Base-by-base conservation (phyloP, 1,140 invertebrate genomes). In the Megathymus violae region DNA sequence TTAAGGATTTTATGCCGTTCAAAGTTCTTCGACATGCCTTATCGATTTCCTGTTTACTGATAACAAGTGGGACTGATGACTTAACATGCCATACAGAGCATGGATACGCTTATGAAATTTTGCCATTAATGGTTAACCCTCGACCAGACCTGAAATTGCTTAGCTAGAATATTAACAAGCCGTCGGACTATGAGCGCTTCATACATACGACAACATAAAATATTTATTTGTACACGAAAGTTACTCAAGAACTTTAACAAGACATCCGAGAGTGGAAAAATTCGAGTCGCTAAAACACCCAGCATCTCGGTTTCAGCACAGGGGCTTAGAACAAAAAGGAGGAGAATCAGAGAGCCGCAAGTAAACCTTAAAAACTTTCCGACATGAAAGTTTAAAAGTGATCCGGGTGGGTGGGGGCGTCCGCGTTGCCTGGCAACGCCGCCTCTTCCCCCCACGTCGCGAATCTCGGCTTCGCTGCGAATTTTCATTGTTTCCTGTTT, bases 381-480 rank as follows among this genome's bases (percentile, higher is more conserved):
- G 80, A 83, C 82, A 86, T 89, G 85, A 89, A 89, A 89, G 87
- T 89, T 89, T 89, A 89, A 89, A 89, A 89, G 87, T 88, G 85
- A 88, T 88, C 81, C 73, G 71, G 61, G 54, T 52, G 76, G 74
- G 56, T 46, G 67, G 69, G 67, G 64, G 74, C 54, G 61, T n/a
- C n/a, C 46, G 47, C 40, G 87, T 89, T 87, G 85, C 87, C 59
- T 69, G 64, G 87, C 82, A 87, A 89, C 85, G 78, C 71, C n/a
- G n/a, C n/a, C n/a, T n/a, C n/a, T n/a, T n/a, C 80, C 68, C 70
- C 74, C 76, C 64, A 72, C 75, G 74, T 79, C 76, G 67, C 77
- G 81, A 84, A 89, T 85, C 84, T 85, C 75, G 69, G 82, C 76
- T 74, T 74, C 71, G 71, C 78, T 78, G 78, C 78, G 70, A 80